A percentile compares a stretch with the other conserved stretches of the same genome.
These are phyloP conservation scores for Cynopterus brachyotis DNA, from an alignment of 2,113 vertebrate species.

Conservation along the genomic window DNA sequence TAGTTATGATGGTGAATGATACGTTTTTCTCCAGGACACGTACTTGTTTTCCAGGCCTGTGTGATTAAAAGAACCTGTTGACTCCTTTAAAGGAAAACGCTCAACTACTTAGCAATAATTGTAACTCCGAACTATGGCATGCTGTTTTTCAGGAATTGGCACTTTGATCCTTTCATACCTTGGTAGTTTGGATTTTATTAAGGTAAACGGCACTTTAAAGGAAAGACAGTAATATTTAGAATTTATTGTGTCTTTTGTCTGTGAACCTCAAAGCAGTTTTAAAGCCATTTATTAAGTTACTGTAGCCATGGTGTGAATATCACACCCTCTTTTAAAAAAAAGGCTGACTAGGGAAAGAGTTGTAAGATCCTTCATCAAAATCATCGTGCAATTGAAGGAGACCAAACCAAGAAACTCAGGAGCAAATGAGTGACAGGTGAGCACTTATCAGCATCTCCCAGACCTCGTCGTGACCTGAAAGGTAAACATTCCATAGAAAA, in stretches of 20 bases:
- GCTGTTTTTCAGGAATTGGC: conserved; percentile 33
- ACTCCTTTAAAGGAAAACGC: not conserved
- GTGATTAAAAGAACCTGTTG: conserved; percentile 23
- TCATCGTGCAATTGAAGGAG: not conserved
- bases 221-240: conserved; percentile 29
- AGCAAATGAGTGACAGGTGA: not conserved
- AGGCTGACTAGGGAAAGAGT: not conserved
- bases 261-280: conserved; percentile 39
- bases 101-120: conserved; percentile 7
- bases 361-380: conserved; percentile 23
- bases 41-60: not conserved
- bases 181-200: conserved; percentile 48
- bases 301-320: conserved; percentile 7
- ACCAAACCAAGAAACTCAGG: conserved; percentile 7
- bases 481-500: not conserved
- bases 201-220: conserved; percentile 27
- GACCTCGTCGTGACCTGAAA: not conserved
- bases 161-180: not conserved
- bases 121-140: not conserved
- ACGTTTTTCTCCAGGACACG: conserved; percentile 2
- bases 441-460: not conserved
- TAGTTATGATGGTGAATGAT: not conserved
- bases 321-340: conserved; percentile 19
- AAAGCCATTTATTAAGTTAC: conserved; percentile 52
- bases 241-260: conserved; percentile 52